Conservation (phyloP, 2,113 vertebrate genomes). For the Salvelinus fontinalis region DNA sequence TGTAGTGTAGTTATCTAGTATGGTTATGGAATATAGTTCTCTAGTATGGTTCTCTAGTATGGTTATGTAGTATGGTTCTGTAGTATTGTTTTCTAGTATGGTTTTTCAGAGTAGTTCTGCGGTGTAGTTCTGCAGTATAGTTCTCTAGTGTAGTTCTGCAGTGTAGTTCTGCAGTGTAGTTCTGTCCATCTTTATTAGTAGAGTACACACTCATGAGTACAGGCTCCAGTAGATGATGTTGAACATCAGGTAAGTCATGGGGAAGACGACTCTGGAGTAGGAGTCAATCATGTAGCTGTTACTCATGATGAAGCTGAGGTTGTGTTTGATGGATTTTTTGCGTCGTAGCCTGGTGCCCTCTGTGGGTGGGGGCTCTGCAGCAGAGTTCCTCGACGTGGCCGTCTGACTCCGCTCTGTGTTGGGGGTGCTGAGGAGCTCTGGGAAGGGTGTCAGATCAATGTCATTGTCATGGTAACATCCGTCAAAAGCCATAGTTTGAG, state of each 20-base stretch:
- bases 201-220: conserved; percentile 71
- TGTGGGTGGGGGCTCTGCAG: conserved; percentile 46
- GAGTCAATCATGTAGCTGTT: conserved; percentile 92
- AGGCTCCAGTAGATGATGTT: conserved; percentile 92
- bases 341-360: conserved; percentile 73
- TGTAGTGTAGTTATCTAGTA: too few species aligned
- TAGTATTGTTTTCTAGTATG: too few species aligned
- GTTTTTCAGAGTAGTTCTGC: too few species aligned
- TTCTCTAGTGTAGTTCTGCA: too few species aligned
- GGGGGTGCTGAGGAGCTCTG: conserved; percentile 61
- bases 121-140: too few species aligned
- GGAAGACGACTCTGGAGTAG: conserved; percentile 88
- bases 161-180: too few species aligned
- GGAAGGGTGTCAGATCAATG: conserved; percentile 71
- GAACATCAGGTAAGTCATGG: conserved; percentile 86
- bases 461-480: conserved; percentile 85
- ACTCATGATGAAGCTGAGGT: conserved; percentile 83
- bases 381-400: conserved; percentile 61
- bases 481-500: conserved; percentile 85
- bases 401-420: conserved; percentile 56
- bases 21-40: too few species aligned
- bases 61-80: too few species aligned
- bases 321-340: conserved; percentile 75
- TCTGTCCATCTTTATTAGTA: too few species aligned
- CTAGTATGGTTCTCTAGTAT: too few species aligned